Evolutionary conservation across 2,797 vertebrate genomes (phyloP), one percentile per base, ranked within the genome.

Genomic region (Danio tinwini): DNA sequence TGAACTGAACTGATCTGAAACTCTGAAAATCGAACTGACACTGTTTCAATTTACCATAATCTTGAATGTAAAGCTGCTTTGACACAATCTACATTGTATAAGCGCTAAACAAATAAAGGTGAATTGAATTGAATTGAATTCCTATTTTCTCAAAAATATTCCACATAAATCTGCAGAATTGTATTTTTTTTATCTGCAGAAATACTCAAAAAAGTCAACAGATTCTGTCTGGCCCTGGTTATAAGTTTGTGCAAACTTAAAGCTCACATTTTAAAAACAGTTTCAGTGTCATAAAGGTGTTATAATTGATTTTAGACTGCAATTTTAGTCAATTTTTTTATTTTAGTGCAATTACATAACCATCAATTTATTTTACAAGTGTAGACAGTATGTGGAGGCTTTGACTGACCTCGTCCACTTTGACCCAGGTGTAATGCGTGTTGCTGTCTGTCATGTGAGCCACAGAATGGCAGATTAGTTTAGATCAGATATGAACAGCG

Each of bases 361-460:
- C 6, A 8, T 17, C 39, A 13, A 4, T 13, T 45, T 47, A 40
- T 47, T 58, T 45, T 6, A 37, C 42, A 8, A 9, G 45, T n/a
- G 12, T 12, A 40, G 12, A 7, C 12, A 55, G 21, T n/a, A 14
- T 53, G 14, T 55, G 52, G 49, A 55, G 14, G 7, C 9, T 53
- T 56, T 39, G 61, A 63, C 14, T 45, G 49, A 64, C 42, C 44
- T 45, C 21, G 10, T 37, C 47, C 52, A 19, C 12, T 52, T 58
- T 53, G 47, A 21, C 64, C 14, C 6, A 13, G 74, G 45, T 52
- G 49, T 82, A 80, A 82, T 80, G 56, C 45, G 47, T 55, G 50
- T 56, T 58, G 56, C 16, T 67, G 58, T 53, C 16, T 45, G 76
- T 81, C 82, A 76, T 78, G 61, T 82, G 79, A 83, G 59, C 7